Evolutionary conservation across 2,888 invertebrate genomes (phyloP).

Genomic region (Athripsodes cinereus): DNA sequence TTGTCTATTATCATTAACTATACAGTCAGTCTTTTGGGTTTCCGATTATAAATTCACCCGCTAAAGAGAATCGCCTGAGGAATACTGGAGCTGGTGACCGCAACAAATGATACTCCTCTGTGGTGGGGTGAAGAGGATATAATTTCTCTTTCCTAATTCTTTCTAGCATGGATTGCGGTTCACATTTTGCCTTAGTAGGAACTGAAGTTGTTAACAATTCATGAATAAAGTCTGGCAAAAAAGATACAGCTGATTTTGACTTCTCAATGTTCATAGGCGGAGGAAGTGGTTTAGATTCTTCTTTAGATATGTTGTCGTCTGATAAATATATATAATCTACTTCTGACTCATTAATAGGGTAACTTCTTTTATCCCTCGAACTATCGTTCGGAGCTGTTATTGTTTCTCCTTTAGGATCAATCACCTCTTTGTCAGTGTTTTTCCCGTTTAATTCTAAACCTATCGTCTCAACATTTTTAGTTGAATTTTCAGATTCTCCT

Average conservation of each 20-base stretch:
- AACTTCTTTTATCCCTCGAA: conserved; percentile 24
- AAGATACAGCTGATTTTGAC: conserved; percentile 29
- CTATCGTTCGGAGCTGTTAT: conserved; percentile 24
- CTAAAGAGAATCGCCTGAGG: conserved; percentile 67
- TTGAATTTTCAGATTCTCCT: conserved; percentile 26
- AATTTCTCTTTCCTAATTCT: conserved; percentile 60
- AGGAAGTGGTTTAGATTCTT: conserved; percentile 27
- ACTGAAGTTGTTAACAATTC: conserved; percentile 49
- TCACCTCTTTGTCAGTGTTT: conserved; percentile 29
- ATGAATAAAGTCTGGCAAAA: conserved; percentile 53
- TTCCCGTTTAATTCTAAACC: conserved; percentile 25
- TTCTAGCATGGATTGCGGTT: conserved; percentile 66
- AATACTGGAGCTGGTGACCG: conserved; percentile 78
- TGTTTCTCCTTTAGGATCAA: conserved; percentile 23
- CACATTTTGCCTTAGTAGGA: conserved; percentile 54
- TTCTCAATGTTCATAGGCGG: conserved; percentile 27
- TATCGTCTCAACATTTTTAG: conserved; percentile 27
- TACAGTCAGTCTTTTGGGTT: conserved; percentile 27
- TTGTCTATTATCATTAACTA: not conserved
- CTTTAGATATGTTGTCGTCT: conserved; percentile 33
- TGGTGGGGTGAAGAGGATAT: conserved; percentile 55
- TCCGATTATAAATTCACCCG: conserved; percentile 67
- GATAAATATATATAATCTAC: conserved; percentile 32
- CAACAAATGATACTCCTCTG: conserved; percentile 59
- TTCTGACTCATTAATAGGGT: conserved; percentile 28